Base-by-base conservation (phyloP, 2,888 invertebrate species). In the Ceriagrion tenellum region DNA sequence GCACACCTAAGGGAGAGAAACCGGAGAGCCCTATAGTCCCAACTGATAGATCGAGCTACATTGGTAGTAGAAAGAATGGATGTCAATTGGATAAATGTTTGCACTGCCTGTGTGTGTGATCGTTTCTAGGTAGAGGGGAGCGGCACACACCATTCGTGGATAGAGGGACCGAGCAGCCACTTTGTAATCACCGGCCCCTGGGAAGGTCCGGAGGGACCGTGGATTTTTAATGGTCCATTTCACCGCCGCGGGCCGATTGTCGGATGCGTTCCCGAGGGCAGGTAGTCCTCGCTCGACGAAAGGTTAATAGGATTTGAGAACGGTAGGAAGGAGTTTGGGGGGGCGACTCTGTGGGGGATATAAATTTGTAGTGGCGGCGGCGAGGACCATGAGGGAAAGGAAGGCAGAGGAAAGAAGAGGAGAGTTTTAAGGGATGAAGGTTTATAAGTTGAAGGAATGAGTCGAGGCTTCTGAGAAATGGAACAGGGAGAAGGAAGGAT, bases 221-320 rank as follows among this genome's bases (percentile, higher is more conserved):
- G 81, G 81, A 35, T 35, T 59, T 59, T 81, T 81, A 81, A 81
- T 81, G 81, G 81, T 81, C 81, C 81, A 81, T 81, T 26, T 81
- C 18, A 18, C 81, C 81, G 81, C 81, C 81, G 81, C 81, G 81
- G 81, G 81, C 35, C 81, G 81, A 81, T 81, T 35, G 12, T 81
- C 6, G 81, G 81, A 35, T 81, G 81, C 30, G 81, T 13, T 13
- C 81, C 26, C 35, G 35, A 35, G 81, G 13, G 81, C 81, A 81
- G 35, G 81, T 81, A 81, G 81, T 81, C 81, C 8, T 81, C 81
- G 12, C 30, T 18, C 81, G 69, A 23, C 69, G 81, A 81, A 81
- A 81, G 81, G 81, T 81, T 81, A 81, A 81, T 81, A 81, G 81
- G 81, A 81, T 81, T 81, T 81, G 81, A 81, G 81, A 81, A 81